Evolutionary conservation across 2,888 invertebrate species (phyloP).

Genomic region (Polymixis flavicincta): DNA sequence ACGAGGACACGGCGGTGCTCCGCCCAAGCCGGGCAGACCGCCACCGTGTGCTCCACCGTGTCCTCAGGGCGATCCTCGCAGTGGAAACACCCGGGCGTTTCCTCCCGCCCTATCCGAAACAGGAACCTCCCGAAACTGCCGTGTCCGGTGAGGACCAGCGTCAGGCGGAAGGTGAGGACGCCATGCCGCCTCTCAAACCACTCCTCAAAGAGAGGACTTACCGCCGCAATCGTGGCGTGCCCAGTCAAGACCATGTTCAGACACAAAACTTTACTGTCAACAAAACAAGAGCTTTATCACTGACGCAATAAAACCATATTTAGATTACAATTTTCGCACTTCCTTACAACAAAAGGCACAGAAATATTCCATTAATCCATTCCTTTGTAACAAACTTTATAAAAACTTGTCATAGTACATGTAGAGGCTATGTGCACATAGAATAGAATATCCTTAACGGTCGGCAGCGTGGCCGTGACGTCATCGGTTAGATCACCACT

Average conservation of each 20-base stretch:
- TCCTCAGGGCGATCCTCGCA: too few species aligned
- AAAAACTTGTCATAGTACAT: slow-evolving; percentile 51
- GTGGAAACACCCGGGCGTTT: too few species aligned
- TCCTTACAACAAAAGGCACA: slow-evolving; percentile 47
- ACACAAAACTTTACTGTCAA: not conserved
- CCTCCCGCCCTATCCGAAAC: too few species aligned
- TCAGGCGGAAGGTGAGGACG: too few species aligned
- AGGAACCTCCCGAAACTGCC: too few species aligned
- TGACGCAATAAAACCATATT: slow-evolving; percentile 56
- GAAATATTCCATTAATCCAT: slow-evolving; percentile 29
- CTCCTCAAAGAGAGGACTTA: too few species aligned
- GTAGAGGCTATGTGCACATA: slow-evolving; percentile 45
- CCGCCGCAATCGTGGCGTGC: too few species aligned
- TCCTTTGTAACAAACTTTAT: slow-evolving; percentile 35
- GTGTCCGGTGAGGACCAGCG: too few species aligned
- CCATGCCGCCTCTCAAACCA: too few species aligned
- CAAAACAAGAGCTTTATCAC: slow-evolving; percentile 38
- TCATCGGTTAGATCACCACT: slow-evolving; percentile 72
- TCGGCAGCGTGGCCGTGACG: slow-evolving; percentile 51
- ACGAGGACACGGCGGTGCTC: too few species aligned
- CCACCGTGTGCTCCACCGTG: too few species aligned
- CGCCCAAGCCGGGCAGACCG: too few species aligned
- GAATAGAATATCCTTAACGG: slow-evolving; percentile 59
- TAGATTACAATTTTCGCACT: slow-evolving; percentile 23
- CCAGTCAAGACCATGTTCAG: not conserved